These are phyloP conservation scores for Oxyura jamaicensis DNA, from an alignment of 2,113 vertebrate genomes.

Conservation along the genomic window DNA sequence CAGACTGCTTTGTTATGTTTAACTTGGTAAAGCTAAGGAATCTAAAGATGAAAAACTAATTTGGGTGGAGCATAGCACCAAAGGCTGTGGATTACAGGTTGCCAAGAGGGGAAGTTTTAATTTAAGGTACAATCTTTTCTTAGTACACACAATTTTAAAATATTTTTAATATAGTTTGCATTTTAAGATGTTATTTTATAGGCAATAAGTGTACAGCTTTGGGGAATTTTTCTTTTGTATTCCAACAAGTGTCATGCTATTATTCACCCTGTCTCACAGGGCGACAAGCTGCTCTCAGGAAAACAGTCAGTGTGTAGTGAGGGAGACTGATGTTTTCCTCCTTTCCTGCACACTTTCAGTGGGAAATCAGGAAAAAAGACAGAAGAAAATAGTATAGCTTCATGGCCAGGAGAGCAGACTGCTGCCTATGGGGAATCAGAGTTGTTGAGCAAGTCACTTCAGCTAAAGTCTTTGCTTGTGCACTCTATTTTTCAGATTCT, in stretches of 20 bases:
- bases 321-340: not conserved
- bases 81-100: not conserved
- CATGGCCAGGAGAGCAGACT: not conserved
- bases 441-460: not conserved
- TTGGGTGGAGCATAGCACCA: not conserved
- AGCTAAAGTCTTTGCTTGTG: not conserved
- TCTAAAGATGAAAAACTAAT: not conserved
- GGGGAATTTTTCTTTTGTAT: not conserved
- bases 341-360: not conserved
- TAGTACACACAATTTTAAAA: not conserved
- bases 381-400: not conserved
- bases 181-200: not conserved
- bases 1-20: not conserved
- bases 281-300: not conserved
- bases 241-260: not conserved
- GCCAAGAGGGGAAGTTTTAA: not conserved
- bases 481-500: not conserved
- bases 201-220: not conserved
- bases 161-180: not conserved
- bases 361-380: not conserved
- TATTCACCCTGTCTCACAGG: not conserved
- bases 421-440: not conserved
- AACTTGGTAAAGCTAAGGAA: not conserved
- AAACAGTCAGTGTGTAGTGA: not conserved
- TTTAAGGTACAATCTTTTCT: not conserved